Conservation (phyloP, 2,113 vertebrate species). For the Nycticorax nycticorax region DNA sequence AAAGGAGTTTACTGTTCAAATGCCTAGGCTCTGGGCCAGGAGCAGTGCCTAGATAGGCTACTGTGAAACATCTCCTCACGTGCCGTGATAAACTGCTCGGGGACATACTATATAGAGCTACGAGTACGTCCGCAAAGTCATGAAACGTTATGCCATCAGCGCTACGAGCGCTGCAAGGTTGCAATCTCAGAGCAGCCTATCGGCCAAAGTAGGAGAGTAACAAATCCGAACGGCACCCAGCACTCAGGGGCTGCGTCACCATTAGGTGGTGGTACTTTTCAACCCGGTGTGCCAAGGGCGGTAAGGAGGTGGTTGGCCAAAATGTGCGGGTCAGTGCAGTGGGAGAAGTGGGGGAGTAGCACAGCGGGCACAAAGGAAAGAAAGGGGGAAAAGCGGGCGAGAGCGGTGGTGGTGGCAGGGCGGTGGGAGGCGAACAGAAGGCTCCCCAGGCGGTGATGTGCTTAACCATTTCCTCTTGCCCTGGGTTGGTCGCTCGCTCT, state of each 20-base stretch:
- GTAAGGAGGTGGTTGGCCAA: not conserved
- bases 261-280: not conserved
- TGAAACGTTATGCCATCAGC: not conserved
- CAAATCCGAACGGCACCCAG: not conserved
- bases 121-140: not conserved
- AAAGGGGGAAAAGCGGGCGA: not conserved
- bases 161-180: fast-evolving
- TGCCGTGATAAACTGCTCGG: not conserved
- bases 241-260: not conserved
- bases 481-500: fast-evolving
- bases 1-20: slow-evolving; percentile 23
- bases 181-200: not conserved
- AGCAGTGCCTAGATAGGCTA: not conserved
- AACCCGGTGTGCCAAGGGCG: fast-evolving
- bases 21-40: slow-evolving; percentile 31
- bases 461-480: not conserved
- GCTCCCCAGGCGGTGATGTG: not conserved
- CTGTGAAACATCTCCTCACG: not conserved
- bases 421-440: not conserved
- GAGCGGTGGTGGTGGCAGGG: not conserved
- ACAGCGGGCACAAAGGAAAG: not conserved
- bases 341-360: not conserved
- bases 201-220: not conserved
- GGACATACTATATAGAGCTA: not conserved
- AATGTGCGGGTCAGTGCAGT: not conserved